phyloP scores from a whole-genome alignment of 2,888 invertebrate species.

The Liodrosophila aerea region DNA sequence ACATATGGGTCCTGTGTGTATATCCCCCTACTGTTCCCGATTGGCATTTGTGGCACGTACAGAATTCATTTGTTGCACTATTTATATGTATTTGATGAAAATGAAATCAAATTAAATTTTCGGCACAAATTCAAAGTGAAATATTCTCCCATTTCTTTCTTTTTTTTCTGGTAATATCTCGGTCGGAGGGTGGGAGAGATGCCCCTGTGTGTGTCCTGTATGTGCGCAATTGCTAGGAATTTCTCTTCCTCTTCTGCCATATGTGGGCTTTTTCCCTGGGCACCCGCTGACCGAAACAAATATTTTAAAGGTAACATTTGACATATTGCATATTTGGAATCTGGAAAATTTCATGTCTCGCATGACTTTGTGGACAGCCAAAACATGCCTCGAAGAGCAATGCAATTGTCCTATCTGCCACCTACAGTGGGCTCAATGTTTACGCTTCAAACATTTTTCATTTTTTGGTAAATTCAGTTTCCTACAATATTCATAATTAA shows the following conservation, averaged over 20 bases:
- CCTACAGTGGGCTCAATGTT: too few relatives aligned
- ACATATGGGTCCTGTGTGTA: conserved; percentile 46
- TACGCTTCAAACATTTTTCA: too few relatives aligned
- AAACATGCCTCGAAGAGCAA: conserved; percentile 4
- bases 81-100: conserved; percentile 68
- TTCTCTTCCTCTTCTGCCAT: neutral
- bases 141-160: conserved; percentile 20
- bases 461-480: too few relatives aligned
- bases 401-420: neutral
- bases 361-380: neutral
- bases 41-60: conserved; percentile 74
- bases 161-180: conserved; percentile 10
- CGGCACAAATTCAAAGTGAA: conserved; percentile 70
- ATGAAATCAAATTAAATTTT: conserved; percentile 76
- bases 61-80: conserved; percentile 76
- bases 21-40: neutral
- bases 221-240: neutral
- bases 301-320: neutral
- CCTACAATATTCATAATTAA: too few relatives aligned
- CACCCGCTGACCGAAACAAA: too few relatives aligned
- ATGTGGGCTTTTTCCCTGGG: too few relatives aligned
- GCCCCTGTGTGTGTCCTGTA: neutral
- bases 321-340: neutral
- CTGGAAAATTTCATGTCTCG: neutral
- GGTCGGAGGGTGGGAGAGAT: neutral